phyloP scores from a whole-genome alignment of 2,797 vertebrate species.

The Bradypodion ventrale region DNA sequence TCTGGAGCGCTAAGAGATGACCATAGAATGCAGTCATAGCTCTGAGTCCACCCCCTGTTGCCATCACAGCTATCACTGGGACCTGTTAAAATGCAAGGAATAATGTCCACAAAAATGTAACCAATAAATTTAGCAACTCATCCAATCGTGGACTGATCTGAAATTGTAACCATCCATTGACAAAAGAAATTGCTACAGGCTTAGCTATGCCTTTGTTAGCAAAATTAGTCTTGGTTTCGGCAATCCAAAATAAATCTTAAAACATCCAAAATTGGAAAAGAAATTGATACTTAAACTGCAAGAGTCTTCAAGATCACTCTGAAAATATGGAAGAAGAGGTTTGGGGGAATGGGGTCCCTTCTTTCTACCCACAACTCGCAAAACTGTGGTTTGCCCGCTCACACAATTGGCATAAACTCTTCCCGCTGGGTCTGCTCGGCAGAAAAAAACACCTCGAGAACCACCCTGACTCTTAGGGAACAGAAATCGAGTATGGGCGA shows the following conservation, averaged over 20 bases:
- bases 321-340: background rate
- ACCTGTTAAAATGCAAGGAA: conserved; percentile 73
- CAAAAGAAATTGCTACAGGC: background rate
- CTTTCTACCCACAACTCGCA: background rate
- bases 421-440: too few relatives aligned
- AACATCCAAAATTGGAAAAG: background rate
- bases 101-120: conserved; percentile 43
- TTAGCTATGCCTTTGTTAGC: background rate
- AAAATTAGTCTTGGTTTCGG: background rate
- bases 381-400: too few relatives aligned
- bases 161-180: background rate
- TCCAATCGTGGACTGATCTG: background rate
- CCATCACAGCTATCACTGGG: conserved; percentile 83
- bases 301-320: background rate
- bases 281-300: background rate
- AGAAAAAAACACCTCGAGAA: background rate
- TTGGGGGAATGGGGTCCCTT: too few relatives aligned
- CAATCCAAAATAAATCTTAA: background rate
- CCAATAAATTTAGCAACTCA: background rate
- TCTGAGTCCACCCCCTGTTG: conserved; percentile 85
- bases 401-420: too few relatives aligned
- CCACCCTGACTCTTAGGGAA: too few relatives aligned
- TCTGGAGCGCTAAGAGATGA: conserved; percentile 81
- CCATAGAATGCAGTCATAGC: conserved; percentile 85
- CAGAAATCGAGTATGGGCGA: too few relatives aligned